Conservation (phyloP, 2,113 vertebrate species). For the Nerophis ophidion region DNA sequence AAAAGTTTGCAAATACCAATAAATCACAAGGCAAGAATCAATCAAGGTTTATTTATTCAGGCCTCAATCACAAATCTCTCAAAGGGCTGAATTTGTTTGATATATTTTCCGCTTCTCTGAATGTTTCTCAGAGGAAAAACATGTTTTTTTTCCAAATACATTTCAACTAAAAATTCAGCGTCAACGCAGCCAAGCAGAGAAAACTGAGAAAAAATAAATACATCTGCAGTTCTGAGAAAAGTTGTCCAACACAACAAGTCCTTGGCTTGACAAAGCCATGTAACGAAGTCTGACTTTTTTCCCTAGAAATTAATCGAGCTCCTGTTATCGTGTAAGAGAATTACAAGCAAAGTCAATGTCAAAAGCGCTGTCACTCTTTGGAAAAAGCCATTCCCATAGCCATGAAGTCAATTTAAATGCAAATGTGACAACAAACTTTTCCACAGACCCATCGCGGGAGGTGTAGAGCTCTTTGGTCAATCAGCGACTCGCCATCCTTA, state of each 20-base stretch:
- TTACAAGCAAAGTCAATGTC: conserved; percentile 40
- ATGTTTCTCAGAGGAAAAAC: no score
- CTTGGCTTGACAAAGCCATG: conserved; percentile 8
- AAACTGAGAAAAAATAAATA: conserved; percentile 15
- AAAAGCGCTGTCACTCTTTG: conserved; percentile 32
- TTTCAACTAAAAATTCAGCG: conserved; percentile 21
- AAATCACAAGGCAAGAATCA: no score
- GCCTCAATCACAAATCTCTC: no score
- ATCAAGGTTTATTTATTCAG: no score
- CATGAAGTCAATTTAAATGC: conserved; percentile 64
- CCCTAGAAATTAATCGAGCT: conserved; percentile 39
- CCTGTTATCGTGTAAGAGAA: conserved; percentile 48
- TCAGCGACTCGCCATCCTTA: conserved; percentile 22
- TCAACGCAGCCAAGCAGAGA: conserved; percentile 20
- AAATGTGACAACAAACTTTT: conserved; percentile 50
- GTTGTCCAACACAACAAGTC: conserved; percentile 18
- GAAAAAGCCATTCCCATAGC: conserved; percentile 38
- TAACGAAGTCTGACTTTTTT: conserved; percentile 38
- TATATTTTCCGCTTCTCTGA: no score
- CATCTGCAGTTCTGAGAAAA: conserved; percentile 33
- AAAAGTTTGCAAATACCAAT: no score
- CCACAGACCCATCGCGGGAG: conserved; percentile 27
- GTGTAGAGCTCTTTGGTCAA: conserved; percentile 27
- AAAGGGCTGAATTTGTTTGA: no score
- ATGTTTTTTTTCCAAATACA: background rate